A percentile compares a stretch with the other conserved stretches of the same genome.
These are phyloP conservation scores for Trematomus bernacchii DNA, from an alignment of 2,797 vertebrate species.

Conservation along the genomic window DNA sequence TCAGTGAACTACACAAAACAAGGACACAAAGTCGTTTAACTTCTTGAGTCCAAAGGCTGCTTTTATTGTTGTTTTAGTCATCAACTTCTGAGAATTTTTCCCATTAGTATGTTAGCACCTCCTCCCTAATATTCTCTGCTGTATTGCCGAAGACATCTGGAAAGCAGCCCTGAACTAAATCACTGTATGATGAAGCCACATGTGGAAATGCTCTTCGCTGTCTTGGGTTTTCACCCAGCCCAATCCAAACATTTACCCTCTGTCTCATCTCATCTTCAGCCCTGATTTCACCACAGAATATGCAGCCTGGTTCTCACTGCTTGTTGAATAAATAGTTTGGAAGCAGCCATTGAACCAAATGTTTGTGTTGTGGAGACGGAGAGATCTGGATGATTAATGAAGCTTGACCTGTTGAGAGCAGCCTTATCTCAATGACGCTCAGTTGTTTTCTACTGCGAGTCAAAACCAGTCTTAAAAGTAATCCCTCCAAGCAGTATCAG, in stretches of 20 bases:
- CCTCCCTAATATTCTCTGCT: constrained; percentile 3
- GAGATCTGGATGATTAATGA: constrained; percentile 9
- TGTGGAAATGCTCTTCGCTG: constrained; percentile 65
- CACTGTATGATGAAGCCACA: constrained; percentile 54
- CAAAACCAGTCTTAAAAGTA: constrained; percentile 27
- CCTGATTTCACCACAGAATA: constrained; percentile 34
- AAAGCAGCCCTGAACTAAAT: constrained; percentile 32
- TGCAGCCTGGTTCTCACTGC: constrained; percentile 8
- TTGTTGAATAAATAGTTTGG: constrained; percentile 21
- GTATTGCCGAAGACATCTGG: constrained; percentile 50
- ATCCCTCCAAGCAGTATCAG: constrained; percentile 35
- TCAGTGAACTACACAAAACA: no score
- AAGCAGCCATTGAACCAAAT: background rate
- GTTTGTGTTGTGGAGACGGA: constrained; percentile 26
- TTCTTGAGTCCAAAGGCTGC: no score
- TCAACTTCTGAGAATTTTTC: no score
- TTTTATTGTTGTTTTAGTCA: no score
- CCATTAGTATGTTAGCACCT: background rate
- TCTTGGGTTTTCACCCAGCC: constrained; percentile 45
- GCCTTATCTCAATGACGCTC: constrained; percentile 26
- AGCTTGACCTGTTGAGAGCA: constrained; percentile 29
- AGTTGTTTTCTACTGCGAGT: constrained; percentile 28
- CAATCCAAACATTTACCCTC: constrained; percentile 65
- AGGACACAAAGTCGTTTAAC: no score
- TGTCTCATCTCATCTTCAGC: constrained; percentile 36